These are phyloP conservation scores for Colossoma macropomum DNA, from an alignment of 2,113 vertebrate species.

Conservation along the genomic window DNA sequence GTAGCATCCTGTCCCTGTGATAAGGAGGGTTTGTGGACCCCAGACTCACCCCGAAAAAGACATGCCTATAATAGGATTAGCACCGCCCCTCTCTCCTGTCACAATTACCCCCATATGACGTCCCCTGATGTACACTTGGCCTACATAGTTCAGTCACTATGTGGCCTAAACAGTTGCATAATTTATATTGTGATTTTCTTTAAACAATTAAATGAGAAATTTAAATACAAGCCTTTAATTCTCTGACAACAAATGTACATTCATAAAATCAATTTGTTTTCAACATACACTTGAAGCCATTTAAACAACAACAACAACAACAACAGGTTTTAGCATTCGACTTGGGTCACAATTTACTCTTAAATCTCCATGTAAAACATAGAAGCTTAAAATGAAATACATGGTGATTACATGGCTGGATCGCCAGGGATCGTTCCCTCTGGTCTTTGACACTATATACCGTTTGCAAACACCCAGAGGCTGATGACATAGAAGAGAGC, in stretches of 20 bases:
- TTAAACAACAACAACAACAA: not conserved
- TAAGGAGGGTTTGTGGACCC: conserved; percentile 30
- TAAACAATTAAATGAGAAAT: not conserved
- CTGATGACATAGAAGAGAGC: not conserved
- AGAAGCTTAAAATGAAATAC: not conserved
- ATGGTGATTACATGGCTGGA: too few relatives aligned
- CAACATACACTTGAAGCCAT: not conserved
- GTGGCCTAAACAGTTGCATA: not conserved
- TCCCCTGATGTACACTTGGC: not conserved
- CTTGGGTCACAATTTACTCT: too few relatives aligned
- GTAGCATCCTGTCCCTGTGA: conserved; percentile 25
- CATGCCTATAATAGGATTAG: conserved; percentile 54
- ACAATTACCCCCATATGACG: conserved; percentile 43
- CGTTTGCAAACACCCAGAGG: conserved; percentile 31
- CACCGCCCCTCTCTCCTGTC: conserved; percentile 40
- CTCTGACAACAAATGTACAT: not conserved
- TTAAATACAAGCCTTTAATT: not conserved
- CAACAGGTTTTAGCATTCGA: too few relatives aligned
- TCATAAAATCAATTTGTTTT: not conserved
- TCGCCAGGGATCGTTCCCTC: not conserved
- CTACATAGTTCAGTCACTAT: conserved; percentile 8
- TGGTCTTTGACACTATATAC: not conserved
- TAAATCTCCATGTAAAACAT: not conserved
- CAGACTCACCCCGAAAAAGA: conserved; percentile 42
- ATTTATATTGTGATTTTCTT: too few relatives aligned